These are phyloP conservation scores for Tinea trinotella DNA, from an alignment of 2,888 invertebrate genomes.

Conservation along the genomic window DNA sequence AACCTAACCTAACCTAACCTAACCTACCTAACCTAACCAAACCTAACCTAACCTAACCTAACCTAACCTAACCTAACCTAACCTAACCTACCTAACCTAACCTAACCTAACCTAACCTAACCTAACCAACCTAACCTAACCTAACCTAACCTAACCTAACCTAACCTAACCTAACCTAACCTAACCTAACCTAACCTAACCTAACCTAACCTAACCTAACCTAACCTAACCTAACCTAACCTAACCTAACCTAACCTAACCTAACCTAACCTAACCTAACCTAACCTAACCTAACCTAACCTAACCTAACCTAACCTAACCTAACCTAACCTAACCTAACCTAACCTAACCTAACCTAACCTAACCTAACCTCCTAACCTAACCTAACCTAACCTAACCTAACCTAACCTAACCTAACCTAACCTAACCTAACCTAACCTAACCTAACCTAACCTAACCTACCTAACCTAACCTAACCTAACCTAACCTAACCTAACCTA, in stretches of 20 bases:
- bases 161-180: conserved; percentile 21
- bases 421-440: conserved; percentile 22
- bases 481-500: conserved; percentile 22
- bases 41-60: conserved; percentile 22
- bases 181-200: conserved; percentile 18
- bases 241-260: conserved; percentile 20
- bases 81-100: too few species aligned
- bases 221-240: conserved; percentile 15
- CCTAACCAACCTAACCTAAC: too few species aligned
- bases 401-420: conserved; percentile 21
- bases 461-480: conserved; percentile 21
- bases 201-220: conserved; percentile 2
- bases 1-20: conserved; percentile 23
- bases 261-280: conserved; percentile 19
- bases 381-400: conserved; percentile 22
- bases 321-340: conserved; percentile 22
- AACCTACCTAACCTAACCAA: too few species aligned
- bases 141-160: conserved; percentile 21
- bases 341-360: conserved; percentile 23
- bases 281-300: conserved; percentile 23
- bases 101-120: too few species aligned
- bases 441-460: too few species aligned
- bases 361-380: too few species aligned
- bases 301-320: conserved; percentile 23
- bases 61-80: conserved; percentile 22